Evolutionary conservation across 2,888 invertebrate genomes (phyloP).

Genomic region (Drosophila anomalata): DNA sequence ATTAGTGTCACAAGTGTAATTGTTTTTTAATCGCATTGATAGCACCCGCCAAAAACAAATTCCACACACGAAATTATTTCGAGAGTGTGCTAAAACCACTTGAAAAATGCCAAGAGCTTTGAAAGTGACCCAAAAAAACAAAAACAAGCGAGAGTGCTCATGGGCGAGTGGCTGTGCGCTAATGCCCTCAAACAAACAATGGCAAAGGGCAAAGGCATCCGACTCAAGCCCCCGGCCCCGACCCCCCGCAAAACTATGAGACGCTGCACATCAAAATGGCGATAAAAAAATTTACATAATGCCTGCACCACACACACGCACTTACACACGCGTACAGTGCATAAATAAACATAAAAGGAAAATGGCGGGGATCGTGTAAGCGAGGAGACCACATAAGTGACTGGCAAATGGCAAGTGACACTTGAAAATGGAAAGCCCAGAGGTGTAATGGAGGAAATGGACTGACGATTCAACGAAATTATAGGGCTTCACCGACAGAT

Average conservation of each 20-base stretch:
- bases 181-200: conserved; percentile 42
- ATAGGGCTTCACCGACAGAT: not conserved
- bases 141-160: conserved; percentile 15
- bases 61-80: conserved; percentile 58
- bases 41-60: conserved; percentile 48
- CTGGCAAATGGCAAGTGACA: conserved; percentile 36
- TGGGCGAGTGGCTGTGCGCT: conserved; percentile 29
- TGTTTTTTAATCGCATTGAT: conserved; percentile 78
- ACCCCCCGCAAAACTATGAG: conserved; percentile 15
- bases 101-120: conserved; percentile 56
- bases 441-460: conserved; percentile 3
- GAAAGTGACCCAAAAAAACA: conserved; percentile 74
- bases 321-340: not conserved
- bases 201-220: conserved; percentile 22
- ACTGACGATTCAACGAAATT: not conserved
- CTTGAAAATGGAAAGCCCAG: conserved; percentile 22
- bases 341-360: conserved; percentile 25
- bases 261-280: conserved; percentile 35
- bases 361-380: conserved; percentile 19
- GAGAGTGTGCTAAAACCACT: conserved; percentile 67
- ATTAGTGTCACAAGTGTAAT: conserved; percentile 75
- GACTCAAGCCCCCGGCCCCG: conserved; percentile 26
- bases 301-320: conserved; percentile 4
- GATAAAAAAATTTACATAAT: conserved; percentile 45
- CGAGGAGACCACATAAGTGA: conserved; percentile 25